Evolutionary conservation across 2,797 vertebrate genomes (phyloP).

Genomic region (Scleropages formosus): DNA sequence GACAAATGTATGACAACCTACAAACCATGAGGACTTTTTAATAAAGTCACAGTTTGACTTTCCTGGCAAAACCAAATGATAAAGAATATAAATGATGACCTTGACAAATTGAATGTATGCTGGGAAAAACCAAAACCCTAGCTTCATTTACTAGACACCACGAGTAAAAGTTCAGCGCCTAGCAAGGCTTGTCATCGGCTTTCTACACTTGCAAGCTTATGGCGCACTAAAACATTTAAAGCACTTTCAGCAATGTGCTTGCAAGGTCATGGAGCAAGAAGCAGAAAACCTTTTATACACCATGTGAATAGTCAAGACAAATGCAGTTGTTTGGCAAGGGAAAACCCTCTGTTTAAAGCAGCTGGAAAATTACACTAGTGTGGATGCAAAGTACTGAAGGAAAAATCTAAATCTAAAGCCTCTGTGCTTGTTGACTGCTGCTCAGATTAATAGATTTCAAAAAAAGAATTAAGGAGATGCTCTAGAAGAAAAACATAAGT

Average conservation of each 20-base stretch:
- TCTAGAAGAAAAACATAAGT: too few species aligned
- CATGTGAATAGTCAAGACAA: conserved; percentile 33
- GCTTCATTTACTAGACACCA: too few species aligned
- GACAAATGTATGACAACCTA: conserved; percentile 28
- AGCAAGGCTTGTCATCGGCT: conserved; percentile 26
- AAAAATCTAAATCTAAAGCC: neutral
- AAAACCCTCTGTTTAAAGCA: neutral
- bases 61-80: too few species aligned
- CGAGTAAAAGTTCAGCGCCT: conserved; percentile 38
- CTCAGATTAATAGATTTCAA: neutral
- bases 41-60: too few species aligned
- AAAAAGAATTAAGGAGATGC: too few species aligned
- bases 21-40: too few species aligned
- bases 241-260: neutral
- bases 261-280: conserved; percentile 11
- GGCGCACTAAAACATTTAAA: neutral
- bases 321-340: neutral
- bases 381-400: neutral
- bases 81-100: too few species aligned
- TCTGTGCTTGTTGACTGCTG: neutral
- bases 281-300: conserved; percentile 31
- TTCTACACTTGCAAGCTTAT: neutral
- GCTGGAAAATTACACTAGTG: neutral
- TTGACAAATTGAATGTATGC: too few species aligned
- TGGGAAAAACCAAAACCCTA: too few species aligned